Percentiles rank a stretch among this genome's conserved stretches.
These are phyloP conservation scores for Matsumyia berberina DNA, from an alignment of 2,888 invertebrate genomes.

Conservation along the genomic window DNA sequence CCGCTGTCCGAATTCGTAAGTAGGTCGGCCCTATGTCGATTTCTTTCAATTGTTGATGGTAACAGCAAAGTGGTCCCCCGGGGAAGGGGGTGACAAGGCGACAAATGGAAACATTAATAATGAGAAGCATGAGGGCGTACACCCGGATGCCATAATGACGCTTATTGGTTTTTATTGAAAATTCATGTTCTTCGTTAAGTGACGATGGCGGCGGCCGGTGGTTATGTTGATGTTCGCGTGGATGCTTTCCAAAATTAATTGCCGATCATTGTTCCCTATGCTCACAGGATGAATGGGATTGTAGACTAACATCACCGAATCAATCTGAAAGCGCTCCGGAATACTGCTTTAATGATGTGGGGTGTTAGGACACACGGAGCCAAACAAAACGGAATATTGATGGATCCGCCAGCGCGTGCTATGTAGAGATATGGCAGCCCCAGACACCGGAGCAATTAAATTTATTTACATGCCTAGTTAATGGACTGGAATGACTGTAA, in stretches of 20 bases:
- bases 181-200: constrained; percentile 73
- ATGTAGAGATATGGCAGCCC: constrained; percentile 43
- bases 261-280: constrained; percentile 64
- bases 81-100: constrained; percentile 61
- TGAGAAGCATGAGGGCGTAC: constrained; percentile 61
- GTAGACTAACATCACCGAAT: constrained; percentile 55
- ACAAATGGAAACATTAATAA: constrained; percentile 72
- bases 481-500: constrained; percentile 73
- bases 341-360: constrained; percentile 51
- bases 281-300: constrained; percentile 46
- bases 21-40: constrained; percentile 65
- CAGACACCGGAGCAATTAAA: constrained; percentile 66
- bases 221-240: constrained; percentile 37
- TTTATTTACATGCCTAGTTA: constrained; percentile 72
- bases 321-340: constrained; percentile 47
- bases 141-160: constrained; percentile 62
- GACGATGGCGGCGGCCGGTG: constrained; percentile 38
- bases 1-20: constrained; percentile 55
- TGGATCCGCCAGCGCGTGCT: constrained; percentile 39
- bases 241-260: constrained; percentile 64
- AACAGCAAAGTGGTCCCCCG: constrained; percentile 60
- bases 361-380: constrained; percentile 31
- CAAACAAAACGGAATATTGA: constrained; percentile 34
- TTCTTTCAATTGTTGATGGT: constrained; percentile 69
- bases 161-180: constrained; percentile 76